These are phyloP conservation scores for Melitaea cinxia DNA, from an alignment of 1,140 invertebrate genomes.

Conservation along the genomic window DNA sequence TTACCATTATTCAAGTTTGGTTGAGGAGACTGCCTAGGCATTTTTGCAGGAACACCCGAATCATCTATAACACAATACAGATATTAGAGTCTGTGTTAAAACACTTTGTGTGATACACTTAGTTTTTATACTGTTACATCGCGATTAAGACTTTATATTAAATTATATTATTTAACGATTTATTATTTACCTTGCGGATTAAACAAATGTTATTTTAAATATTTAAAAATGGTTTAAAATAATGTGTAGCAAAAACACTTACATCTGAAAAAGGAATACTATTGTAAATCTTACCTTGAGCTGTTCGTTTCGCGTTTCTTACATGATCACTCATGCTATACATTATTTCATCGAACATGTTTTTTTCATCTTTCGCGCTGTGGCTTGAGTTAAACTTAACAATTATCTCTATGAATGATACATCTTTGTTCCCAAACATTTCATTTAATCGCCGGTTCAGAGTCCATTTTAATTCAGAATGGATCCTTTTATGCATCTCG, in stretches of 20 bases:
- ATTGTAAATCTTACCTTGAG: slow-evolving; percentile 56
- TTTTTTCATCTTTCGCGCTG: slow-evolving; percentile 47
- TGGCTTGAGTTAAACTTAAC: slow-evolving; percentile 62
- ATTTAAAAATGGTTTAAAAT: background rate
- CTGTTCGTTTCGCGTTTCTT: slow-evolving; percentile 45
- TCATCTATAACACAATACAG: slow-evolving; percentile 49
- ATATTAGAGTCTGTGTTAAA: background rate
- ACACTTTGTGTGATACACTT: too few relatives aligned
- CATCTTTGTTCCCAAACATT: slow-evolving; percentile 58
- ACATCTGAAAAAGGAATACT: background rate
- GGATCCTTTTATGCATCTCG: slow-evolving; percentile 41
- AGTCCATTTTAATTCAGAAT: slow-evolving; percentile 46
- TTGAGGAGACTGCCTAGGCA: slow-evolving; percentile 39
- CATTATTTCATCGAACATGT: slow-evolving; percentile 57
- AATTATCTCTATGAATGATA: slow-evolving; percentile 64
- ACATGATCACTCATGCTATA: slow-evolving; percentile 51
- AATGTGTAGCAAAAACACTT: background rate
- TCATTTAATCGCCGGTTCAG: slow-evolving; percentile 47
- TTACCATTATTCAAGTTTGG: slow-evolving; percentile 47
- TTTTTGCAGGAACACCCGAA: slow-evolving; percentile 47
- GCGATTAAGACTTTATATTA: too few relatives aligned
- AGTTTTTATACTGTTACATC: too few relatives aligned
- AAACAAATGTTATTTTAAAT: background rate
- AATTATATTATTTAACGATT: too few relatives aligned
- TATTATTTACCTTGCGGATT: background rate